Base-by-base conservation (phyloP, 2,888 invertebrate genomes). In the Drosophila parthenogenetica region DNA sequence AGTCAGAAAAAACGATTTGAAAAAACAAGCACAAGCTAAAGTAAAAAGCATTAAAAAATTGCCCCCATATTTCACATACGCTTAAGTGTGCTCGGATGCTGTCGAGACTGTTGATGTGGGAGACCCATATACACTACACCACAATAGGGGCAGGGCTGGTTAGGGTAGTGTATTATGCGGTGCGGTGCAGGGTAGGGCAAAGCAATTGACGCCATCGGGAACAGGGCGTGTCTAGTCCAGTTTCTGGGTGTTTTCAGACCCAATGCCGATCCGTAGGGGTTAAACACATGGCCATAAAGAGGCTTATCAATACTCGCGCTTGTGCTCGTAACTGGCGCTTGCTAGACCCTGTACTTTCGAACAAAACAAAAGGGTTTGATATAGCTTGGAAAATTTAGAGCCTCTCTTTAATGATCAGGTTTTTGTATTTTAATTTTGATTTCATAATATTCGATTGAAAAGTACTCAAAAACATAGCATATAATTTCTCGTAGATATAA, bases 301-400 rank as follows among this genome's bases (percentile, higher is more conserved):
- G 40, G 22, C 66, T 79, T 81, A 88, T 88, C 89, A 79, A 60
- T 42, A 25, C 60, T 39, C 37, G 40, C 35, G 39, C 53, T 16
- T 11, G 19, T 13, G 13, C 13, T 35, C 45, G 17, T 37, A 61
- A 25, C 17, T 25, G 10, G 13, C 16, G 29, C 22, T 35, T 13
- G 5, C 45, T 29, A 5, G 29, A 29, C 29, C 29, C 29, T 7
- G 29, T 29, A 29, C 8, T 29, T 29, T 29, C 1, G 2, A 29
- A 29, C 7, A 8, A 5, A 19, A 19, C 8, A 8, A 0, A 29
- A 8, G 29, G 29, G 29, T 8, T 8, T 29, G 2, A 8, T 7
- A 1, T 8, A 29, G 2, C 8, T 5, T 2, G 8, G 5, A 7
- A 5, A 29, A 29, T 29, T 8, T 29, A 8, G 29, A 19, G 3